phyloP scores from a whole-genome alignment of 2,888 invertebrate species.

The Allygus modestus region DNA sequence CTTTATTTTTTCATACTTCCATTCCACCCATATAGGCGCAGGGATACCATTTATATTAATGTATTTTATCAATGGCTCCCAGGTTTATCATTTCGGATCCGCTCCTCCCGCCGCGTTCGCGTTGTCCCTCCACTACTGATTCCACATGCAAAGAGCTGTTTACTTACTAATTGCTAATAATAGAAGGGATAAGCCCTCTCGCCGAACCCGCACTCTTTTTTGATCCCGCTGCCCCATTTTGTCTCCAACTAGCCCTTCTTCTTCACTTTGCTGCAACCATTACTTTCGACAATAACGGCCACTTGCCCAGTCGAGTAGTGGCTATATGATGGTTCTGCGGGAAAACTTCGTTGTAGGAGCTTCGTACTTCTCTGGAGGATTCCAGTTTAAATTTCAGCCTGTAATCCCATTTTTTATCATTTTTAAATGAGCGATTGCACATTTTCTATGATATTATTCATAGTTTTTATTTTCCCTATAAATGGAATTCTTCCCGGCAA shows the following conservation, averaged over 20 bases:
- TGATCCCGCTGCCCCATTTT: not conserved
- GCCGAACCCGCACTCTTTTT: constrained; percentile 9
- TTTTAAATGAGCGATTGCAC: no score
- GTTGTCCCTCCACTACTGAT: constrained; percentile 64
- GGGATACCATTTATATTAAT: constrained; percentile 72
- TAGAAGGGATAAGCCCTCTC: constrained; percentile 67
- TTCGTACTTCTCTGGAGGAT: no score
- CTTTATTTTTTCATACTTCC: constrained; percentile 72
- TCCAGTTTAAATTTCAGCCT: no score
- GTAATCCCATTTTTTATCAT: no score
- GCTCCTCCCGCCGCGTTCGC: constrained; percentile 45
- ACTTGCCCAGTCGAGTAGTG: no score
- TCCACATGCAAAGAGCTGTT: constrained; percentile 70
- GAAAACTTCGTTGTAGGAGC: no score
- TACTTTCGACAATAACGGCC: not conserved
- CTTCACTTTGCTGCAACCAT: constrained; percentile 24
- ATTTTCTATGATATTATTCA: no score
- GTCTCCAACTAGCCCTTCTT: constrained; percentile 59
- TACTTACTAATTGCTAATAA: constrained; percentile 70
- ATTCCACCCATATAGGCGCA: constrained; percentile 70
- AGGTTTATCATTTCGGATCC: constrained; percentile 70
- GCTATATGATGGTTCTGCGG: no score
- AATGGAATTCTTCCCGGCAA: no score
- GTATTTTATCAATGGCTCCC: constrained; percentile 72
- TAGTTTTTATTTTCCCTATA: no score